Conservation (phyloP, 2,888 invertebrate genomes). For the Apamea sordens region DNA sequence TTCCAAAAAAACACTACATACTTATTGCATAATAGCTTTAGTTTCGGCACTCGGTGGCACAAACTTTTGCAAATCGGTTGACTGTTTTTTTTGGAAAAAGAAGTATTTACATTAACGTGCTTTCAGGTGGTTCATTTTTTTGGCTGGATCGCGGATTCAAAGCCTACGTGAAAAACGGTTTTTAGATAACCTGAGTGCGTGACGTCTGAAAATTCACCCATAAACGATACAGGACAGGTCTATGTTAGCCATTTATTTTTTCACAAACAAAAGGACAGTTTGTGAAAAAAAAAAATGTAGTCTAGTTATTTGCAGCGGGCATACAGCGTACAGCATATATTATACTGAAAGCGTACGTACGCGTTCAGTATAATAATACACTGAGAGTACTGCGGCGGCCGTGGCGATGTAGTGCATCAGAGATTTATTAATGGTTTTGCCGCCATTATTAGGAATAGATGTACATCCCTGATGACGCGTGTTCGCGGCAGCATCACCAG, state of each 20-base stretch:
- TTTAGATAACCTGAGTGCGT: neutral
- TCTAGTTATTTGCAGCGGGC: neutral
- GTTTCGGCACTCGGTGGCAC: neutral
- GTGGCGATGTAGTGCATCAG: too few species aligned
- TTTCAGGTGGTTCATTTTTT: neutral
- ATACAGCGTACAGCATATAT: too few species aligned
- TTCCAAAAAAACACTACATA: neutral
- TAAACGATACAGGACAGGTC: neutral
- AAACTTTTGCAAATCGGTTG: neutral
- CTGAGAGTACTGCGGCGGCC: too few species aligned
- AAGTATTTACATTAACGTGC: neutral
- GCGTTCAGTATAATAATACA: too few species aligned
- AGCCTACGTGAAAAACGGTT: neutral
- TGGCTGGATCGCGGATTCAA: neutral
- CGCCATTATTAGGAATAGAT: too few species aligned
- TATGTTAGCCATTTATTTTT: neutral
- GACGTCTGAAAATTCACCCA: neutral
- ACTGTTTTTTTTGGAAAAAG: neutral
- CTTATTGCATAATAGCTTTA: neutral
- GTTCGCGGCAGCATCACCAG: too few species aligned
- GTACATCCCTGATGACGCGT: too few species aligned
- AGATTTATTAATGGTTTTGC: too few species aligned
- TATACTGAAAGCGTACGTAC: too few species aligned
- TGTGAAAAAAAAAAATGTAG: neutral
- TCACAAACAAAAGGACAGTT: too few species aligned